Conservation (phyloP, 2,113 vertebrate species). For the Trogon melanurus region DNA sequence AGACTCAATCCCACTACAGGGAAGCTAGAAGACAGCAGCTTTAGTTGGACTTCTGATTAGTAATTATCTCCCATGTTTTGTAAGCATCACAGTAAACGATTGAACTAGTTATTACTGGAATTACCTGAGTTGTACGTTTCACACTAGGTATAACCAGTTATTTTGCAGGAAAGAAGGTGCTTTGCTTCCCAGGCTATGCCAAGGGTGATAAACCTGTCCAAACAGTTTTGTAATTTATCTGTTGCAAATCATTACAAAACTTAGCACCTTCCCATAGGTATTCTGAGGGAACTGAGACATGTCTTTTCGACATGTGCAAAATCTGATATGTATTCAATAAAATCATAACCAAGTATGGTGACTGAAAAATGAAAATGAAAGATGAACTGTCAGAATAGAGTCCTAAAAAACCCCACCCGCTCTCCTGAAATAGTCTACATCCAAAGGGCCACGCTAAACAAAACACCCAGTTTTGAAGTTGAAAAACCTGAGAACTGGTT, state of each 20-base stretch:
- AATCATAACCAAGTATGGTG: neutral
- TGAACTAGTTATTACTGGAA: neutral
- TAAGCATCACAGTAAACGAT: neutral
- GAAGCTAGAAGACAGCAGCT: neutral
- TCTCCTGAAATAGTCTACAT: neutral
- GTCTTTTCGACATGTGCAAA: neutral
- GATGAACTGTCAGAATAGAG: neutral
- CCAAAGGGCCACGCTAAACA: neutral
- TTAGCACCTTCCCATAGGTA: neutral
- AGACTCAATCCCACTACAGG: neutral
- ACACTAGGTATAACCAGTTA: neutral
- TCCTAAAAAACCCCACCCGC: neutral
- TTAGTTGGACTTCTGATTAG: neutral
- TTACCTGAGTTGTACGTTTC: neutral
- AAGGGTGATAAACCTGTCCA: neutral
- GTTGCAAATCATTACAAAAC: neutral
- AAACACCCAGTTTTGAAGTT: accelerated
- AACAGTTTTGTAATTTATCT: neutral
- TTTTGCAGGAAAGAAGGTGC: neutral
- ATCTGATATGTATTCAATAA: neutral
- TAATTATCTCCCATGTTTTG: neutral
- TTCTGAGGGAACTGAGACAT: neutral
- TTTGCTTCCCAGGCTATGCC: neutral
- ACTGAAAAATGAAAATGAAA: neutral
- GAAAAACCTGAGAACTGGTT: neutral